Percentiles rank a stretch among this genome's conserved stretches.
phyloP scores from a whole-genome alignment of 2,888 invertebrate genomes.

The Trachelus troglodyta region DNA sequence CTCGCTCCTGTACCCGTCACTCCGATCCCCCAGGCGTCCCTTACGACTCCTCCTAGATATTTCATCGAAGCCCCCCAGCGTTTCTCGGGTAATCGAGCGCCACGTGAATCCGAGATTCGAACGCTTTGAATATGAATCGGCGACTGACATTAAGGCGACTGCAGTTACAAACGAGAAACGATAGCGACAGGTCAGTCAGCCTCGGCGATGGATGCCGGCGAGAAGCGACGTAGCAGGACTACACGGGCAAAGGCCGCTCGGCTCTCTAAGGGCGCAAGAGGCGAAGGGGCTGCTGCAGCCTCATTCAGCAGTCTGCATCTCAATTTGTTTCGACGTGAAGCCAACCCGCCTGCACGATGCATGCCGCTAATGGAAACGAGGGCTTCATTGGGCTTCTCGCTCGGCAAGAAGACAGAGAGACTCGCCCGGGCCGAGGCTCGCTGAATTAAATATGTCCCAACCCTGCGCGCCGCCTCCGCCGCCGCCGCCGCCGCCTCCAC shows the following conservation, averaged over 20 bases:
- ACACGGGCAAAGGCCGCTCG: background rate
- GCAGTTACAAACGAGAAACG: background rate
- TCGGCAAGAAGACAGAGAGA: conserved; percentile 27
- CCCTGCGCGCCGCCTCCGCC: background rate
- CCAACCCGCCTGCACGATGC: conserved; percentile 34
- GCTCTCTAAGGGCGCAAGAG: background rate
- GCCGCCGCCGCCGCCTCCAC: background rate
- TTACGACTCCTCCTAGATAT: background rate
- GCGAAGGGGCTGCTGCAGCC: conserved; percentile 9
- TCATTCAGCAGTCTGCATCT: conserved; percentile 28
- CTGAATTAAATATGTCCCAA: conserved; percentile 34
- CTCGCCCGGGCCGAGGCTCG: conserved; percentile 22
- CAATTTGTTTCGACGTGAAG: conserved; percentile 32
- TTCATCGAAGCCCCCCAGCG: background rate
- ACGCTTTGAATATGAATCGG: background rate
- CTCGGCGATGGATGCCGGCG: background rate
- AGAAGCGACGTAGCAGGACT: background rate
- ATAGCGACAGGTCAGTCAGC: background rate
- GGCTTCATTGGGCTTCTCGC: conserved; percentile 18
- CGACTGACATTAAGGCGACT: background rate
- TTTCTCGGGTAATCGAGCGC: background rate
- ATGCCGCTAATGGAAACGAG: conserved; percentile 47
- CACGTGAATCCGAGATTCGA: conserved; percentile 6
- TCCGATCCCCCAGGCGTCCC: background rate
- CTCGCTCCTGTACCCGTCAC: background rate